These are phyloP conservation scores for Cephalopholis sonnerati DNA, from an alignment of 2,113 vertebrate species.

Conservation along the genomic window DNA sequence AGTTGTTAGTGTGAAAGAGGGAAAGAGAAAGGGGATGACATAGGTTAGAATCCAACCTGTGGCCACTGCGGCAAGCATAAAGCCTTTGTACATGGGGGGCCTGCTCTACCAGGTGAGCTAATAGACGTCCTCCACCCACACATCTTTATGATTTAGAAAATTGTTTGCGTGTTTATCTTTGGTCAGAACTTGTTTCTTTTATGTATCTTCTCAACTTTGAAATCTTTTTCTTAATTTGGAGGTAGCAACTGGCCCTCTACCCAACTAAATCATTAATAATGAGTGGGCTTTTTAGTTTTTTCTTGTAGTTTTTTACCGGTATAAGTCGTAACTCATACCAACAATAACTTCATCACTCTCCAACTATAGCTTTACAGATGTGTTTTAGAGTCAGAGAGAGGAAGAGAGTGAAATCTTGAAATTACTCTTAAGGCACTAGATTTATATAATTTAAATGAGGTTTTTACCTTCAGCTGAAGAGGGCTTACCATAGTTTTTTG, in stretches of 20 bases:
- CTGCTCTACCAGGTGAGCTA: no score
- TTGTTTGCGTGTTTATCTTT: background rate
- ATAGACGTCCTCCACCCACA: no score
- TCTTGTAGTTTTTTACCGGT: slow-evolving; percentile 14
- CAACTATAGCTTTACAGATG: background rate
- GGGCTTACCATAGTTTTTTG: background rate
- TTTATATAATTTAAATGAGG: background rate
- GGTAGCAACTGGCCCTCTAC: background rate
- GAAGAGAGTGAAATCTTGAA: background rate
- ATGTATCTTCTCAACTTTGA: background rate
- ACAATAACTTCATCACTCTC: slow-evolving; percentile 19
- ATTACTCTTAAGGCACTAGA: background rate
- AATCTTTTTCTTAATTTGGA: background rate
- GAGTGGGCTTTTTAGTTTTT: slow-evolving; percentile 2
- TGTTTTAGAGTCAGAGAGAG: slow-evolving; percentile 6
- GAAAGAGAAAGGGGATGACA: no score
- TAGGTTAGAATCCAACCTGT: no score
- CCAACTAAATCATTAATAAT: background rate
- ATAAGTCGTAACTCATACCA: background rate
- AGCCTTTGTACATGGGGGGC: no score
- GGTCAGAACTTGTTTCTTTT: background rate
- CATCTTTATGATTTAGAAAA: background rate
- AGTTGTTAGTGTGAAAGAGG: no score
- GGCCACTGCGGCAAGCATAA: no score
- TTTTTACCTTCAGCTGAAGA: background rate